Conservation (phyloP, 1,140 invertebrate species). For the Linepithema humile region DNA sequence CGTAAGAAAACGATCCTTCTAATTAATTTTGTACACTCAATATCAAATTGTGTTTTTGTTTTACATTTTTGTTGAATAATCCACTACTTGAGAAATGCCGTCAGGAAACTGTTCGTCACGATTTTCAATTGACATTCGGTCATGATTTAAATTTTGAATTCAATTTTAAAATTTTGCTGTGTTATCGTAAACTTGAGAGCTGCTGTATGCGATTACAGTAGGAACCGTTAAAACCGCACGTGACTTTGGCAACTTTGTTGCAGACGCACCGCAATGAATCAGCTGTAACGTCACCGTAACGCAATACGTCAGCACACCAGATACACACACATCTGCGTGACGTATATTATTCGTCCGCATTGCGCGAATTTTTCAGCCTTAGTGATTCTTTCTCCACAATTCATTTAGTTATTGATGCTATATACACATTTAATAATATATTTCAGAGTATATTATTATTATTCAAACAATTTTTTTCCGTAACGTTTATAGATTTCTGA, state of each 20-base stretch:
- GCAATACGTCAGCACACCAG: background rate
- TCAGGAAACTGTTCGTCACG: background rate
- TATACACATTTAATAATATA: background rate
- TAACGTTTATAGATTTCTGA: background rate
- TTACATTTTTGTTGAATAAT: too few relatives aligned
- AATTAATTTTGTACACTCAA: too few relatives aligned
- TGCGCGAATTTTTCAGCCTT: background rate
- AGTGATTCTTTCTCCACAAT: background rate
- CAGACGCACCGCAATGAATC: background rate
- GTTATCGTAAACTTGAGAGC: background rate
- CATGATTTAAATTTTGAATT: too few relatives aligned
- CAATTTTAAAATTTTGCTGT: background rate
- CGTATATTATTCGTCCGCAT: background rate
- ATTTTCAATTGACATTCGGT: too few relatives aligned
- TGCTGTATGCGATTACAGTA: background rate
- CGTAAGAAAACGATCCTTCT: too few relatives aligned
- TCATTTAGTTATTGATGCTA: background rate
- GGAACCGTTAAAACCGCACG: background rate
- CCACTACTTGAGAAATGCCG: too few relatives aligned
- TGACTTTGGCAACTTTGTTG: background rate
- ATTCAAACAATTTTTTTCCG: background rate
- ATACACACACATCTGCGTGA: background rate
- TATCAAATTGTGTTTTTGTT: too few relatives aligned
- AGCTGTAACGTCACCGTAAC: slow-evolving; percentile 12
- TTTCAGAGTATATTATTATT: background rate